These are phyloP conservation scores for Echinarachnius parma DNA, from an alignment of 53 echinoderm and acorn worm genomes.

Conservation along the genomic window DNA sequence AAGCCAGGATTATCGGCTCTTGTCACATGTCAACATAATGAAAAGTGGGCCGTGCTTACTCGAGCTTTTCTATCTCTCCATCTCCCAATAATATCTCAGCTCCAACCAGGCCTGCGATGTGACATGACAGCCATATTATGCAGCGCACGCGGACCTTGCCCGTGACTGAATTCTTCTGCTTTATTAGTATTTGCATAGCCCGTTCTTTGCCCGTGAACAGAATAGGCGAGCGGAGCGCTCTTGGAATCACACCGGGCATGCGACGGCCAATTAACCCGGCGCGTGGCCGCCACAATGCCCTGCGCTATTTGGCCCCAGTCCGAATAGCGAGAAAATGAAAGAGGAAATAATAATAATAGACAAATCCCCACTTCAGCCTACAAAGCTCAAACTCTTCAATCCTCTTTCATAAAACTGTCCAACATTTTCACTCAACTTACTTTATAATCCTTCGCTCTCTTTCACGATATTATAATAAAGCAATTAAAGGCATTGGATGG, in stretches of 20 bases:
- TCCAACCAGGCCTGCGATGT: too few relatives aligned
- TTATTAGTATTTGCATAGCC: conserved; percentile 42
- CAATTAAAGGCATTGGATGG: conserved; percentile 27
- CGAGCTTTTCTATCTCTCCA: too few relatives aligned
- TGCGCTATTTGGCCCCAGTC: conserved; percentile 2
- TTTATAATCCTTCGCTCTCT: too few relatives aligned
- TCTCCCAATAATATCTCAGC: too few relatives aligned
- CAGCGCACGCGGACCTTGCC: not conserved
- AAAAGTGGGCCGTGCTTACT: too few relatives aligned
- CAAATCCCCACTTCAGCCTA: conserved; percentile 40
- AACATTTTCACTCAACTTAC: too few relatives aligned
- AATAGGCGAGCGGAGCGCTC: conserved; percentile 35
- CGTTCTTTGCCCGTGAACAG: too few relatives aligned
- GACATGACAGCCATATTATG: too few relatives aligned
- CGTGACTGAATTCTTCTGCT: conserved; percentile 12
- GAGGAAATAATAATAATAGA: conserved; percentile 32
- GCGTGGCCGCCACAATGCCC: conserved; percentile 47
- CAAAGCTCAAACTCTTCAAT: conserved; percentile 41
- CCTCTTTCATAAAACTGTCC: too few relatives aligned
- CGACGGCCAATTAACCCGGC: conserved; percentile 46
- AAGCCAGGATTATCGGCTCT: too few relatives aligned
- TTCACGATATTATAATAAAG: too few relatives aligned
- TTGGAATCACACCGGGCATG: conserved; percentile 16
- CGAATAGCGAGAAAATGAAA: not conserved
- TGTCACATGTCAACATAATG: too few relatives aligned